A percentile compares a stretch with the other conserved stretches of the same genome.
Conservation (phyloP, 2,113 vertebrate species). For the Taurulus bubalis region DNA sequence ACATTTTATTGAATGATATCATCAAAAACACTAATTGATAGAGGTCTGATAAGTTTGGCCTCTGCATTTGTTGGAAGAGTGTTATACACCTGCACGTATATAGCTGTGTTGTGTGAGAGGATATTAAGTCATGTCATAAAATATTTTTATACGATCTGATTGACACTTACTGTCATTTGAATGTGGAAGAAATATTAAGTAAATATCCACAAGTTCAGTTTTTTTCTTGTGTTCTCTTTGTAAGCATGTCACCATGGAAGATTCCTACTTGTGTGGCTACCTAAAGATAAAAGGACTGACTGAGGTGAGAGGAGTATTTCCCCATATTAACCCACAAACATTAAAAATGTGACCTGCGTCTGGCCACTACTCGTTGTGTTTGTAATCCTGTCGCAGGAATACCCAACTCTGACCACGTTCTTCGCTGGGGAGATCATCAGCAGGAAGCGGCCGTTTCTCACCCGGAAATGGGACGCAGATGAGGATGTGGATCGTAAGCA, state of each 20-base stretch:
- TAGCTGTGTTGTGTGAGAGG: background rate
- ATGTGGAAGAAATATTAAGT: background rate
- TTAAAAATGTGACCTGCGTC: conserved; percentile 9
- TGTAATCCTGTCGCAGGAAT: conserved; percentile 85
- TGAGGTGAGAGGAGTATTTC: conserved; percentile 87
- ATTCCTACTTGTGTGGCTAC: conserved; percentile 98
- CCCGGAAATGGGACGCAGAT: conserved; percentile 98
- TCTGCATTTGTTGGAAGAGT: background rate
- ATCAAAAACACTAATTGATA: background rate
- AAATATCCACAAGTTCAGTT: background rate
- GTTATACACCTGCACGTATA: background rate
- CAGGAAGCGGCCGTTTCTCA: conserved; percentile 96
- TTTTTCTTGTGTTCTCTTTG: conserved; percentile 38
- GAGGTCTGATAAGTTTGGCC: background rate
- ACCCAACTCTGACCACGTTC: conserved; percentile 98
- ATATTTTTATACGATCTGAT: background rate
- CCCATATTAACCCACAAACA: background rate
- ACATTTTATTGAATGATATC: background rate
- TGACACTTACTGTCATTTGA: background rate
- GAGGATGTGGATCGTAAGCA: conserved; percentile 99
- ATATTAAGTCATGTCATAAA: background rate
- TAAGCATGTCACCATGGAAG: conserved; percentile 98
- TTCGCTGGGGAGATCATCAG: conserved; percentile 99
- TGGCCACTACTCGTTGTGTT: background rate
- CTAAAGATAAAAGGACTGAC: conserved; percentile 99